Percentiles rank a stretch among this genome's conserved stretches.
These are phyloP conservation scores for Drosophila pachea DNA, from an alignment of 1,140 invertebrate species.

Conservation along the genomic window DNA sequence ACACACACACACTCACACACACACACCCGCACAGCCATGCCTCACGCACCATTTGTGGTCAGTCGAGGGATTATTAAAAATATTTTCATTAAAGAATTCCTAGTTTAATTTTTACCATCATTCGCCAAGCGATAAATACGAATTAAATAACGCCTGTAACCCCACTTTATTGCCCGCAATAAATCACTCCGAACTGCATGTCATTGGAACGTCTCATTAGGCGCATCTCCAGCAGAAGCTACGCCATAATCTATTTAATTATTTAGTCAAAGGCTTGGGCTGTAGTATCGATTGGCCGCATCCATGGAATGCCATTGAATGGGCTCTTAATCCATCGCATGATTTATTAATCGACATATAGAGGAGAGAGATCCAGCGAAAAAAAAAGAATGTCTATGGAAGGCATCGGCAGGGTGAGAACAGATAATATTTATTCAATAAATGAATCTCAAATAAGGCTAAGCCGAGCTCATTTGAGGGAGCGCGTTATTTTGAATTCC, in stretches of 20 bases:
- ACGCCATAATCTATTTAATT: constrained; percentile 49
- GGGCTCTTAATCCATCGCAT: constrained; percentile 18
- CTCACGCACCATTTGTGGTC: constrained; percentile 18
- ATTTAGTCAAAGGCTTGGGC: constrained; percentile 37
- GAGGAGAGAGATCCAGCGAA: neutral
- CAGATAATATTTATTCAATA: neutral
- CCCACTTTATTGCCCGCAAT: constrained; percentile 24
- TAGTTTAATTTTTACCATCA: constrained; percentile 22
- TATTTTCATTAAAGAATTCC: constrained; percentile 6
- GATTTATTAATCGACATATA: constrained; percentile 32
- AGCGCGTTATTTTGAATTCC: neutral
- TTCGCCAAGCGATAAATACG: constrained; percentile 39
- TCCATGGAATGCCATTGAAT: constrained; percentile 6
- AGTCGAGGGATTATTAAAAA: constrained; percentile 16
- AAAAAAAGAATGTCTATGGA: constrained; percentile 5
- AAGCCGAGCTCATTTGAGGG: neutral
- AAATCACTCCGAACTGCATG: constrained; percentile 48
- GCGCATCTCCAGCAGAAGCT: constrained; percentile 16
- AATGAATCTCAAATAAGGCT: neutral
- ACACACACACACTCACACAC: constrained; percentile 12
- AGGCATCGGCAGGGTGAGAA: neutral
- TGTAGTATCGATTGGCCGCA: constrained; percentile 23
- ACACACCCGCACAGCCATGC: constrained; percentile 2
- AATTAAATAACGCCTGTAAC: constrained; percentile 3
- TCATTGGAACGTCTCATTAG: constrained; percentile 49